Base-by-base conservation (phyloP, 2,888 invertebrate genomes). In the Diarsia dahlii region DNA sequence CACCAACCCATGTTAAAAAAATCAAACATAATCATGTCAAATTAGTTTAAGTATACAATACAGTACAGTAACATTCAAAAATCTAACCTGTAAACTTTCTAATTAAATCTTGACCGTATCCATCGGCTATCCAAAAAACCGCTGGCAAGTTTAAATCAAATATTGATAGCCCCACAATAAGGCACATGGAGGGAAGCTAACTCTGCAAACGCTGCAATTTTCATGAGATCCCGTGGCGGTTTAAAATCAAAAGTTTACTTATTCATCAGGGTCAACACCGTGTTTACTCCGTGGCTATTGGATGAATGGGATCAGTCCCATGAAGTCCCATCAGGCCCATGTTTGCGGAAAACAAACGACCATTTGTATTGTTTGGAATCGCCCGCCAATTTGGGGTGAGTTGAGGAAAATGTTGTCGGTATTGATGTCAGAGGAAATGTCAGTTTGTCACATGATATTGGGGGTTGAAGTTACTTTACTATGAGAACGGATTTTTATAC, bases 241-340 rank as follows among this genome's bases (percentile, higher is more conserved):
- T 82, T 87, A 84, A 87, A 89, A 89, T 89, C 84, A 88, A 86
- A 79, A 76, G 65, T 74, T 90, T 82, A 90, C 76, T 89, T 89
- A 90, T 90, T 89, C 88, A 88, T 80, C 73, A 81, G 84, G 82
- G 80, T 79, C 78, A 77, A 82, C 80, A 71, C 18, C 54, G 70
- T 81, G 83, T 83, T 78, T 84, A 82, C 81, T 60, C 48, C 80
- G 54, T 74, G 60, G 60, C 76, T 65, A 79, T 88, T 84, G 84
- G 84, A 74, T 78, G 80, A 85, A 85, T 80, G 70, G 79, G 76
- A 76, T 74, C 69, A 67, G 80, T 77, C 78, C 78, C 64, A 63
- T 63, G 63, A 45, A 73, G 80, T 76, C 78, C 78, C 60, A 76
- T 74, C 69, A 71, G 78, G 76, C 76, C 77, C 65, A 56, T 82